Conservation (phyloP, 2,797 vertebrate species). For the Hydrocynus forskahlii region DNA sequence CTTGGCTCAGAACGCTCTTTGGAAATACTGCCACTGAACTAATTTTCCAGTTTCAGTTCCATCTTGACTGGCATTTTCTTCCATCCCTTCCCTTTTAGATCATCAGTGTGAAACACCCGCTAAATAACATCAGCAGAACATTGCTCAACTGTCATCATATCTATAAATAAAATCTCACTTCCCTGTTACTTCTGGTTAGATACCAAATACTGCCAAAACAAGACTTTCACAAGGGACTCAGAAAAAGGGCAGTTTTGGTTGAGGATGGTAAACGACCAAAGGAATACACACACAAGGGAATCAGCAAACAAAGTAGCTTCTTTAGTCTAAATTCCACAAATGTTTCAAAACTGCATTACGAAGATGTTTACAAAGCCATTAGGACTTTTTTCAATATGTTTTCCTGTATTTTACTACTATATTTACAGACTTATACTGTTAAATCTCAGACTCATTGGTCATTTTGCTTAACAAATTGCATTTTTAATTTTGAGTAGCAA, state of each 20-base stretch:
- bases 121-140: background rate
- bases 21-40: background rate
- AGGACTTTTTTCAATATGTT: too few species aligned
- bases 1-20: background rate
- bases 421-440: too few species aligned
- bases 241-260: background rate
- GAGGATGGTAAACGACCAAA: too few species aligned
- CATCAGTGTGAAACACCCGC: conserved; percentile 1
- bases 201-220: conserved; percentile 27
- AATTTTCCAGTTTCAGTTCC: conserved; percentile 38
- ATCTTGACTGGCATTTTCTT: background rate
- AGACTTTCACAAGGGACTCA: background rate
- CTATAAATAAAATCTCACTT: conserved; percentile 42
- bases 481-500: too few species aligned
- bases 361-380: too few species aligned
- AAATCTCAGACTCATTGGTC: too few species aligned
- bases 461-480: too few species aligned
- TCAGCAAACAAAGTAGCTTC: too few species aligned
- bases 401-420: too few species aligned
- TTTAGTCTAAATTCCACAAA: too few species aligned
- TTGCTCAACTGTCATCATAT: conserved; percentile 1
- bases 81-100: background rate
- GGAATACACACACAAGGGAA: too few species aligned
- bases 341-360: too few species aligned
- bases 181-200: conserved; percentile 34